phyloP scores from a whole-genome alignment of 2,888 invertebrate species.

The Pachycephus smyrnensis region DNA sequence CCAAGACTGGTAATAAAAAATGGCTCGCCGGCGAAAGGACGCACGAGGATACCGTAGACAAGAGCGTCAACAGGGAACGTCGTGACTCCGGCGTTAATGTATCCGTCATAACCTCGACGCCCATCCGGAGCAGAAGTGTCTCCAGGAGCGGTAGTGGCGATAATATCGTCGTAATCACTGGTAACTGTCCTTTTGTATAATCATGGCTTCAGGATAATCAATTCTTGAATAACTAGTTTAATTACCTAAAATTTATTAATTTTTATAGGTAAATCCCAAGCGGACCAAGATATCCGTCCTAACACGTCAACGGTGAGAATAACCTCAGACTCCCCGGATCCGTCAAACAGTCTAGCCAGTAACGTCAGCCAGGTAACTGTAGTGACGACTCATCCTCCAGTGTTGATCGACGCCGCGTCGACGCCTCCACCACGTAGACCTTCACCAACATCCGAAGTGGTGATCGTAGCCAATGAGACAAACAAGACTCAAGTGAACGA shows the following conservation, averaged over 20 bases:
- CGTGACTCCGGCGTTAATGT: slow-evolving; percentile 56
- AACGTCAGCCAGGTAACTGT: slow-evolving; percentile 85
- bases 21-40: slow-evolving; percentile 27
- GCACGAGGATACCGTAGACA: slow-evolving; percentile 41
- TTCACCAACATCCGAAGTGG: slow-evolving; percentile 78
- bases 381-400: slow-evolving; percentile 84
- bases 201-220: neutral
- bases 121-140: slow-evolving; percentile 52
- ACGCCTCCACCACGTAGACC: slow-evolving; percentile 77
- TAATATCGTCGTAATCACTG: slow-evolving; percentile 62
- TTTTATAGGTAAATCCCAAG: slow-evolving; percentile 46
- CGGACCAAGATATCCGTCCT: slow-evolving; percentile 57
- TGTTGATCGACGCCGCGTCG: slow-evolving; percentile 79
- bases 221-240: neutral
- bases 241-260: neutral
- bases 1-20: slow-evolving; percentile 30
- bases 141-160: slow-evolving; percentile 56
- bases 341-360: slow-evolving; percentile 80
- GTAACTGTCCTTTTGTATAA: slow-evolving; percentile 34
- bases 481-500: slow-evolving; percentile 77
- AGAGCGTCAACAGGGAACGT: slow-evolving; percentile 38
- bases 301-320: slow-evolving; percentile 70
- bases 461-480: slow-evolving; percentile 83
- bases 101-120: slow-evolving; percentile 63
- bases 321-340: slow-evolving; percentile 70